Conservation (phyloP, 2,888 invertebrate species). For the Mystacides longicornis region DNA sequence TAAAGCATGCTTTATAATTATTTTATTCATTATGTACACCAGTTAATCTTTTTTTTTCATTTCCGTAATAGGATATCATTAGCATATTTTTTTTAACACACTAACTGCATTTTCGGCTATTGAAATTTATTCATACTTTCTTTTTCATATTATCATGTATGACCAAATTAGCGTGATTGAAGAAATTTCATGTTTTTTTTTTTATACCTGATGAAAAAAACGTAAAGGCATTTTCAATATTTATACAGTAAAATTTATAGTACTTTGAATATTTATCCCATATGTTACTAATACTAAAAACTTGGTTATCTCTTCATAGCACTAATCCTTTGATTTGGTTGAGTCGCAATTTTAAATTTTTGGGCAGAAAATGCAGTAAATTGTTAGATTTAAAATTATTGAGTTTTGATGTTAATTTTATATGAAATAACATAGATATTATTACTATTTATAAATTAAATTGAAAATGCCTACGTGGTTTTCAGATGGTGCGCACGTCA, state of each 20-base stretch:
- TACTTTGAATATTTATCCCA: neutral
- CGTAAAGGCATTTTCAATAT: slow-evolving; percentile 25
- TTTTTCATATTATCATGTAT: neutral
- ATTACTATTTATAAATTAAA: slow-evolving; percentile 4
- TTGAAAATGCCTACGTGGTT: slow-evolving; percentile 45
- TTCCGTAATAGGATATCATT: too few species aligned
- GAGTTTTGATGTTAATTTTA: neutral
- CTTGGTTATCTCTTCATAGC: neutral
- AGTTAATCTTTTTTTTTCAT: neutral
- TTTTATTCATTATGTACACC: neutral
- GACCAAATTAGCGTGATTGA: neutral
- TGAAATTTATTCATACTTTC: neutral
- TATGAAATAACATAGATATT: neutral
- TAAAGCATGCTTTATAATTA: neutral
- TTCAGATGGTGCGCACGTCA: slow-evolving; percentile 45
- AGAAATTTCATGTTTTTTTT: slow-evolving; percentile 2
- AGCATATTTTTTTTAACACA: neutral
- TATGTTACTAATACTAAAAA: neutral
- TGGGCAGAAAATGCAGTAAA: slow-evolving; percentile 13
- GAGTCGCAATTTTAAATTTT: neutral
- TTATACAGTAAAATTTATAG: neutral
- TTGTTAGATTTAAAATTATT: neutral
- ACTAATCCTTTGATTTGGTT: neutral
- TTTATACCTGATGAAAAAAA: slow-evolving; percentile 19
- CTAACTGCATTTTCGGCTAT: slow-evolving; percentile 15